Conservation (phyloP, 2,797 vertebrate genomes). For the Orestias chungarensis region DNA sequence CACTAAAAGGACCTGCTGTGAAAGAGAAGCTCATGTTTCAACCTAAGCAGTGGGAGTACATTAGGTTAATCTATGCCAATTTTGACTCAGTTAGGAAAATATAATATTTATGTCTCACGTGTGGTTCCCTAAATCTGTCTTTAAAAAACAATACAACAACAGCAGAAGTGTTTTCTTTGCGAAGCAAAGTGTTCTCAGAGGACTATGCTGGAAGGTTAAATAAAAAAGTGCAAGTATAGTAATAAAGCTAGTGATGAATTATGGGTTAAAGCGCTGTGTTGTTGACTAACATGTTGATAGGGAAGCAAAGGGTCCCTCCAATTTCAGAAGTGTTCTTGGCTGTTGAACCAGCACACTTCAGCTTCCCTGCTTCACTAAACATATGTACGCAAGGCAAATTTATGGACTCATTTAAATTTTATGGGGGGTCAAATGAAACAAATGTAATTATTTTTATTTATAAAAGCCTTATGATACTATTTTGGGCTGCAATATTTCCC, state of each 20-base stretch:
- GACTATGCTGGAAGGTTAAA: slow-evolving; percentile 56
- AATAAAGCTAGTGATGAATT: slow-evolving; percentile 73
- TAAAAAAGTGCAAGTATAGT: slow-evolving; percentile 55
- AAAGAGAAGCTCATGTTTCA: slow-evolving; percentile 16
- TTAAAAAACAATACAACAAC: slow-evolving; percentile 9
- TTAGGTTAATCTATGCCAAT: no score
- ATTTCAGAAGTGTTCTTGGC: slow-evolving; percentile 74
- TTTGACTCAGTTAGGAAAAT: neutral
- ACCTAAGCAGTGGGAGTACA: slow-evolving; percentile 9
- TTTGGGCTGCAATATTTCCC: slow-evolving; percentile 35
- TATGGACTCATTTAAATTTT: slow-evolving; percentile 74
- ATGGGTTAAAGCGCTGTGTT: slow-evolving; percentile 66
- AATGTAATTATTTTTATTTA: slow-evolving; percentile 75
- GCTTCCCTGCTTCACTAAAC: slow-evolving; percentile 56
- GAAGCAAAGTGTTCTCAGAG: slow-evolving; percentile 35
- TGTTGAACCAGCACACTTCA: slow-evolving; percentile 61
- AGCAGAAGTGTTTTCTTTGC: slow-evolving; percentile 30
- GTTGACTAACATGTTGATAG: slow-evolving; percentile 72
- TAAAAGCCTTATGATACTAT: slow-evolving; percentile 62
- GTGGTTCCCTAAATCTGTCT: slow-evolving; percentile 14
- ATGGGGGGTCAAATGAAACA: slow-evolving; percentile 75
- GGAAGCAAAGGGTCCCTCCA: slow-evolving; percentile 61
- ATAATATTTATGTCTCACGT: neutral
- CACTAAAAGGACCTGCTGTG: slow-evolving; percentile 74
- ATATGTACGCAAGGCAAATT: slow-evolving; percentile 65